Evolutionary conservation across 2,797 vertebrate genomes (phyloP).

Genomic region (Oreochromis grahami): DNA sequence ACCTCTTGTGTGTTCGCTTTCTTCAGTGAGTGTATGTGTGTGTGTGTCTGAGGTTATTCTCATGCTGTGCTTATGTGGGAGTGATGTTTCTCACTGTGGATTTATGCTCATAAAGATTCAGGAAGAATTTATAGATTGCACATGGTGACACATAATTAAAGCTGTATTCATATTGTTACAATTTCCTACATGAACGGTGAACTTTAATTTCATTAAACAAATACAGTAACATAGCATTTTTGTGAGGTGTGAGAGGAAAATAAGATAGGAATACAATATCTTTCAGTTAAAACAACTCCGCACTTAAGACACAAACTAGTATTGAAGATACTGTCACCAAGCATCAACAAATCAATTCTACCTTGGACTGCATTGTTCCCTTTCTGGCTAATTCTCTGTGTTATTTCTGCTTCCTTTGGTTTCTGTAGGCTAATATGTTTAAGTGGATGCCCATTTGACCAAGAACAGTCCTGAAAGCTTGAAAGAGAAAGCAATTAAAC

Average conservation of each 20-base stretch:
- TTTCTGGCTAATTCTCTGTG: neutral
- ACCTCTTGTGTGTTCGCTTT: conserved; percentile 9
- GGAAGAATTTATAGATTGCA: neutral
- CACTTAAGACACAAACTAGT: neutral
- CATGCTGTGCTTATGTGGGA: neutral
- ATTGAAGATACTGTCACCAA: neutral
- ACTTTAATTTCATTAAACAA: neutral
- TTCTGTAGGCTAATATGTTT: neutral
- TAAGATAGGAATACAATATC: neutral
- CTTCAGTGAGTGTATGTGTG: neutral
- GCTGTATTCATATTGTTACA: neutral
- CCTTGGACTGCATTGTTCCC: neutral
- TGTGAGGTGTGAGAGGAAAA: neutral
- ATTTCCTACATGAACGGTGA: neutral
- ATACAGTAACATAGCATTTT: neutral
- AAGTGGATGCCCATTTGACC: neutral
- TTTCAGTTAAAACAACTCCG: neutral
- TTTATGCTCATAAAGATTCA: conserved; percentile 30
- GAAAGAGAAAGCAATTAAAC: neutral
- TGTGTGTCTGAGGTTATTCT: neutral
- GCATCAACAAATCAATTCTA: neutral
- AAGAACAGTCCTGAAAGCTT: neutral
- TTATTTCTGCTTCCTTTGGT: neutral
- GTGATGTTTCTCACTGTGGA: conserved; percentile 32
- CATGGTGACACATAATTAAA: neutral